A percentile compares a stretch with the other conserved stretches of the same genome.
phyloP scores from a whole-genome alignment of 2,797 vertebrate species.

The Octomys mimax region DNA sequence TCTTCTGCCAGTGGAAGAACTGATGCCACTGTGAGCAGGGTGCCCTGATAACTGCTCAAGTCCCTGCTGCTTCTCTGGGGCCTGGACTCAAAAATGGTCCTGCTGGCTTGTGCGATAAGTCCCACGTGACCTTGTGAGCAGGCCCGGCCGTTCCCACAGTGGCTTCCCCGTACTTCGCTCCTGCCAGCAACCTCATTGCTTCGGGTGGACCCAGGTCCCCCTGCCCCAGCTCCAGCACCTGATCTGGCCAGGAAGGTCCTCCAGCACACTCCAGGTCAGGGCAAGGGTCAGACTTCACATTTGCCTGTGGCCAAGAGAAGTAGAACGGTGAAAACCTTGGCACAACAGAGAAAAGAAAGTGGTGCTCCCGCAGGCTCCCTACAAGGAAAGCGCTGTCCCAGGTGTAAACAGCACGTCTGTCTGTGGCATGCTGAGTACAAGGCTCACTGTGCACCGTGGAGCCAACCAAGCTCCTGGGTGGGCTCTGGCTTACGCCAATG shows the following conservation, averaged over 20 bases:
- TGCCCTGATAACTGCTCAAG: not conserved
- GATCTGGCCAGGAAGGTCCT: constrained; percentile 31
- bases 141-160: not conserved
- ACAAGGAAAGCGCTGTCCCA: not conserved
- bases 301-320: not conserved
- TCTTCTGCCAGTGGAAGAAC: not conserved
- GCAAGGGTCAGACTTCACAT: too few species aligned
- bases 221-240: too few species aligned
- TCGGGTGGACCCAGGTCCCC: not conserved
- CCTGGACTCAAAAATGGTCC: not conserved
- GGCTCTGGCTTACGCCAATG: not conserved
- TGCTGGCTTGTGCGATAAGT: not conserved
- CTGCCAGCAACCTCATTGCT: not conserved
- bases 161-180: not conserved
- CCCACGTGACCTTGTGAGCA: not conserved
- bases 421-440: not conserved
- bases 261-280: not conserved
- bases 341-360: not conserved
- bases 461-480: rapidly evolving
- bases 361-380: not conserved
- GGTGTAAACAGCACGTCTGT: not conserved
- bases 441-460: not conserved
- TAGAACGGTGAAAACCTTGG: not conserved
- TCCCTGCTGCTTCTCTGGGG: not conserved
- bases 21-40: not conserved